These are phyloP conservation scores for Piaya cayana DNA, from an alignment of 2,113 vertebrate species.

Conservation along the genomic window DNA sequence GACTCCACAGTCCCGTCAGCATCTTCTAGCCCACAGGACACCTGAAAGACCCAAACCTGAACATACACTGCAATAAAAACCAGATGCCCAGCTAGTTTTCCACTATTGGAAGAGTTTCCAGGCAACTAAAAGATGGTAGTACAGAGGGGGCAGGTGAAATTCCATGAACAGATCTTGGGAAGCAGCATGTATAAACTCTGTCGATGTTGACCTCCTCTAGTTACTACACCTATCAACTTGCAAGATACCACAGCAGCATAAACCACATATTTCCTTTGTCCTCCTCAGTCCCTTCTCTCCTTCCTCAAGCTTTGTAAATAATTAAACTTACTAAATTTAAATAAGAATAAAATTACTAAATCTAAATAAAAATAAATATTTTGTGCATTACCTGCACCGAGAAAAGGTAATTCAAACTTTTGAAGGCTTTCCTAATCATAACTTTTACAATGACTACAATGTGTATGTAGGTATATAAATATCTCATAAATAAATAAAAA, in stretches of 20 bases:
- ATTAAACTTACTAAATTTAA: background rate
- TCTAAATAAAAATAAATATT: background rate
- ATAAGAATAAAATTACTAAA: background rate
- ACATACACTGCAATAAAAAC: background rate
- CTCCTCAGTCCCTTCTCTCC: background rate
- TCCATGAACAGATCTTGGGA: background rate
- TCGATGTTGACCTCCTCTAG: background rate
- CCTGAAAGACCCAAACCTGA: background rate
- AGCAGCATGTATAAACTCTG: background rate
- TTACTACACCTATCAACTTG: background rate
- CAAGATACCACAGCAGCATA: no score
- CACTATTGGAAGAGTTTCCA: background rate
- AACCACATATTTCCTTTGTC: background rate
- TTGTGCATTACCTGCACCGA: background rate
- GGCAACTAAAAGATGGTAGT: background rate
- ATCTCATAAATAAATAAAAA: background rate
- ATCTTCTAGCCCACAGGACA: background rate
- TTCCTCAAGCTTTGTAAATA: background rate
- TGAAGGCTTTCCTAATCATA: background rate
- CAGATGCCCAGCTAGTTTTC: background rate
- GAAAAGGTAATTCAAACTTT: background rate
- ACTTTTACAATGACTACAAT: background rate
- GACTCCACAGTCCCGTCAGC: fast-evolving
- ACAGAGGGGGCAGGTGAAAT: no score
- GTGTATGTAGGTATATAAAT: background rate